Base-by-base conservation (phyloP, 2,888 invertebrate genomes). In the Caenorhabditis plicata region DNA sequence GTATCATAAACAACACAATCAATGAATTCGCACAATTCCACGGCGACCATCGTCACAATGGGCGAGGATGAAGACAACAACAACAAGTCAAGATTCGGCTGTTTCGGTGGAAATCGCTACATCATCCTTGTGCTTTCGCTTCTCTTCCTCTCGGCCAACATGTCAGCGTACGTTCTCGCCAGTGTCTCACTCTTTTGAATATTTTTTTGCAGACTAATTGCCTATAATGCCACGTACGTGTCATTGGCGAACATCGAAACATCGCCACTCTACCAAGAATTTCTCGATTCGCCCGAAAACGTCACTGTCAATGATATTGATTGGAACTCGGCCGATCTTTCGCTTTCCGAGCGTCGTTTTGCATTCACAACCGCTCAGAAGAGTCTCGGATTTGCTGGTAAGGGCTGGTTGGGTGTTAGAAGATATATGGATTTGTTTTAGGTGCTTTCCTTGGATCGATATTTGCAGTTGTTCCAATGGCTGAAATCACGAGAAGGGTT, bases 221-320 rank as follows among this genome's bases (percentile, higher is more conserved):
- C 61, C 40, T 73, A 71, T 57, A 69, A 73, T 35, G 69, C 73
- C 2, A 56, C 64, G 9, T 69, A 68, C 57, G 64, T 68, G 22
- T 64, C 68, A 1, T 71, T 73, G 66, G 68, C 68, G 42, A 64
- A 73, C 54, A 51, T 65, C 22, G 33, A 49, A 8, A 54, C 68
- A 2, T 73, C 71, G 36, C 71, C 71, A 0, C 45, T 62, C n/a
- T 71, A 47, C 51, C 38, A 54, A 15, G 51, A 55, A 3, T 55
- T 60, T 15, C 26, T 52, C 4, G 41, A 41, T 20, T 23, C n/a
- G 9, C 51, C 46, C 1, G 54, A 51, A 44, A 47, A 49, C 27
- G 39, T 46, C 7, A 36, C 50, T 2, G 33, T 45, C 13, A 49
- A 66, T 13, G n/a, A n/a, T n/a, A 40, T 64, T 22, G 63, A 65